Evolutionary conservation across 1,140 invertebrate genomes (phyloP).

Genomic region (Pogonomyrmex barbatus): DNA sequence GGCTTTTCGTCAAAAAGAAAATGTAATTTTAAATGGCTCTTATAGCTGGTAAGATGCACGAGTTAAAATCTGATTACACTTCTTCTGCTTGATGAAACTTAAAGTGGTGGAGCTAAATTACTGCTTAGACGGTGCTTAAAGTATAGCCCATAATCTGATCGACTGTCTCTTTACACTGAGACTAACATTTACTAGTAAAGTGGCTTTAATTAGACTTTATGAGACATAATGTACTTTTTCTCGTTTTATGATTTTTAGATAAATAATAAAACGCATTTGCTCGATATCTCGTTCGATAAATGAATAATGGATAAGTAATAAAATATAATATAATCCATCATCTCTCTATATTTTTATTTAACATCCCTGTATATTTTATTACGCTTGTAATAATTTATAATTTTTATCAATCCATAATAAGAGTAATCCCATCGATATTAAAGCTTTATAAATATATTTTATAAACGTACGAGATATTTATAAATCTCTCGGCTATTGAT

Average conservation of each 20-base stretch:
- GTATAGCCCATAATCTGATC: constrained; percentile 55
- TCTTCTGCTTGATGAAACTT: constrained; percentile 51
- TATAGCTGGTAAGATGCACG: constrained; percentile 55
- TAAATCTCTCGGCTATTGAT: neutral
- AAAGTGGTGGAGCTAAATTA: constrained; percentile 60
- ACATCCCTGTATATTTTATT: neutral
- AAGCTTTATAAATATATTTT: neutral
- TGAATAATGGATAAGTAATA: neutral
- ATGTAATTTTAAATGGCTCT: constrained; percentile 51
- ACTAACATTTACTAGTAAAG: constrained; percentile 38
- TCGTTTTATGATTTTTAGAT: constrained; percentile 5
- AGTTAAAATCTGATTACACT: constrained; percentile 61
- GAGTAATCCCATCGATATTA: neutral
- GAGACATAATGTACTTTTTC: constrained; percentile 42
- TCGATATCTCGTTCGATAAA: neutral
- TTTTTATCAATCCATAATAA: neutral
- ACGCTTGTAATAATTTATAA: neutral
- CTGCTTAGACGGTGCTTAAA: constrained; percentile 61
- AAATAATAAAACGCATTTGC: constrained; percentile 5
- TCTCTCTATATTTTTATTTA: constrained; percentile 2
- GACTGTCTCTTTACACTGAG: constrained; percentile 56
- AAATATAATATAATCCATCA: neutral
- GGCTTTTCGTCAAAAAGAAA: constrained; percentile 47
- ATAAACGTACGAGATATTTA: neutral
- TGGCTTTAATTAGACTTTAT: constrained; percentile 56